Conservation (phyloP, 2,113 vertebrate genomes). For the Chroicocephalus ridibundus region DNA sequence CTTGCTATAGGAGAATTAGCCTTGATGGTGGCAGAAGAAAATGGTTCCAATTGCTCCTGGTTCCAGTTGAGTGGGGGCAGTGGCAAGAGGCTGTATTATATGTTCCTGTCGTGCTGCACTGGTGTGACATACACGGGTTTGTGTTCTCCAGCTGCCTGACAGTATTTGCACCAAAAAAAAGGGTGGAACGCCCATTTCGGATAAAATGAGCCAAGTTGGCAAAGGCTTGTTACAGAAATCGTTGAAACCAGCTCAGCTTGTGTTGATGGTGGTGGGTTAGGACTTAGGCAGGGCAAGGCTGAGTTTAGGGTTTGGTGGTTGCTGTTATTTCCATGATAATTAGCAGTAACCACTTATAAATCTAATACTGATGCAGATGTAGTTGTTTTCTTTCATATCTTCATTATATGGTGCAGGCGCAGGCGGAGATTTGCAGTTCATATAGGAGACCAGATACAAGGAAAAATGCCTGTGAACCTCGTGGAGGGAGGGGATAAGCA, state of each 20-base stretch:
- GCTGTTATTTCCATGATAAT: background rate
- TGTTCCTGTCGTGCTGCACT: background rate
- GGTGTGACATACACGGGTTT: fast-evolving
- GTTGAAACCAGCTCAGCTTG: background rate
- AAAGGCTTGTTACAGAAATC: background rate
- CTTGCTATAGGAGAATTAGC: background rate
- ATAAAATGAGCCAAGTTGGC: background rate
- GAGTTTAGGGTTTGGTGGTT: background rate
- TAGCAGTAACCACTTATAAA: background rate
- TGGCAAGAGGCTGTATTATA: background rate
- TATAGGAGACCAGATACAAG: background rate
- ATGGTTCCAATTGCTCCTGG: background rate
- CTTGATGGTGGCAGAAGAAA: background rate
- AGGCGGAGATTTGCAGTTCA: background rate
- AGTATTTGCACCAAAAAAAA: background rate
- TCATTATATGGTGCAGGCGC: too few relatives aligned
- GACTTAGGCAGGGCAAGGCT: background rate
- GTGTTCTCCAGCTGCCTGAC: background rate
- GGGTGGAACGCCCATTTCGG: background rate
- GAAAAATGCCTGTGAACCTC: background rate
- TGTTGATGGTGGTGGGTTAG: background rate
- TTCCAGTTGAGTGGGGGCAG: background rate
- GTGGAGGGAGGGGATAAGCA: fast-evolving
- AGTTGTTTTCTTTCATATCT: background rate
- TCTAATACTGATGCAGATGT: background rate